Base-by-base conservation (phyloP, 2,113 vertebrate genomes). In the Myotis lucifugus region DNA sequence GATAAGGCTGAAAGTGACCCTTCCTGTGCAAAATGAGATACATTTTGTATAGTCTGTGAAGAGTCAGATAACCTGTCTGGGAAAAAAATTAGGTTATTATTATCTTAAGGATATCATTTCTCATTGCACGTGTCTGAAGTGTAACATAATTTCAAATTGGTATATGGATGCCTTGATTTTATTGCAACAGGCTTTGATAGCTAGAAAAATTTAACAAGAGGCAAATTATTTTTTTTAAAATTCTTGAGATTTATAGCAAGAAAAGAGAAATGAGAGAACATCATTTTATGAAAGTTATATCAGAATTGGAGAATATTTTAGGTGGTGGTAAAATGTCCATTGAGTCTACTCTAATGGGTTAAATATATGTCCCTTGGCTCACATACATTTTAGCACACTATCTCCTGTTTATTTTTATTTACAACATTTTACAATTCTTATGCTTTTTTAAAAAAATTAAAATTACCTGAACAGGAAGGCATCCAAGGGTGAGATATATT, bases 391-490 rank as follows among this genome's bases (percentile, higher is more conserved):
- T 52, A 93, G 34, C 25, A 89, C 27, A 48, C 40, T 82, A 48
- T 59, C 3, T 76, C 86, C 37, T 66, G 9, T 78, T 95, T 88
- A 59, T 76, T 94, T 95, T 86, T 92, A 78, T 77, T 92, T 91
- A 52, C 17, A 77, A 64, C 8, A 66, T 82, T 89, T 95, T 91
- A 59, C 32, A 90, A 66, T 48, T 81, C 5, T 84, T 27, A 52
- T 18, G 17, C 17, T 77, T 83, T 88, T 87, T 72, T 17, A 5
- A 40, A 82, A 82, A 85, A 82, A 76, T 29, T 95, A 66, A 91
- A 94, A 74, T 61, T 25, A 42, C 19, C 6, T 48, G 29, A 94
- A 42, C 64, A 95, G 5, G 6, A 90, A 96, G 66, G 3, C 15
- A 81, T 61, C 19, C 72, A 94, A 92, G 15, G 23, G 25, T 61